Conservation (phyloP, 2,888 invertebrate genomes). For the Caenorhabditis sp. region DNA sequence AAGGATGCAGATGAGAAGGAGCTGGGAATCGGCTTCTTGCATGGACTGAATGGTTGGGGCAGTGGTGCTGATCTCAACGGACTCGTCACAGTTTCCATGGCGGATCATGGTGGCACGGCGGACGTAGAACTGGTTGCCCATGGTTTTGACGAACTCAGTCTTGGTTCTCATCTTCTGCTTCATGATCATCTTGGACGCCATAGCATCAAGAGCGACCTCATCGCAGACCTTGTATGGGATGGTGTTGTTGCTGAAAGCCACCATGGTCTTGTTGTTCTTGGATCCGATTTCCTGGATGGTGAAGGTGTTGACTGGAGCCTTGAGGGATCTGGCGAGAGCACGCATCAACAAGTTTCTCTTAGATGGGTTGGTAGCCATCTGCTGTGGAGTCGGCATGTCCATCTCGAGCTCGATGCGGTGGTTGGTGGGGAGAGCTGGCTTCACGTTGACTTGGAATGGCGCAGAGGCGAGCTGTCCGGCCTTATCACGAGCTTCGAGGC, state of each 20-base stretch:
- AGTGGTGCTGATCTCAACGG: constrained; percentile 66
- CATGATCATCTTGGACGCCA: constrained; percentile 70
- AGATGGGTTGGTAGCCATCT: constrained; percentile 57
- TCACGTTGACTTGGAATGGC: constrained; percentile 72
- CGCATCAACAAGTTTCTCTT: constrained; percentile 63
- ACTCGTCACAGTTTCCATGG: constrained; percentile 65
- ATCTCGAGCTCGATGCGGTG: constrained; percentile 69
- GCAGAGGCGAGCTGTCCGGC: constrained; percentile 70
- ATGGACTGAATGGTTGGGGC: constrained; percentile 67
- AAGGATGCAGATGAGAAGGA: constrained; percentile 88
- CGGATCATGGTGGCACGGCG: constrained; percentile 66
- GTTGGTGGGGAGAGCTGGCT: constrained; percentile 63
- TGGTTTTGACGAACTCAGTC: constrained; percentile 72
- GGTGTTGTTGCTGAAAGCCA: constrained; percentile 71
- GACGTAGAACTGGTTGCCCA: constrained; percentile 78
- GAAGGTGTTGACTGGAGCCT: constrained; percentile 43
- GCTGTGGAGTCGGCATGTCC: constrained; percentile 62
- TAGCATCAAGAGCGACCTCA: constrained; percentile 69
- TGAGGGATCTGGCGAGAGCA: constrained; percentile 62
- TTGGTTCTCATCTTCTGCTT: constrained; percentile 72
- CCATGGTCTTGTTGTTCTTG: constrained; percentile 63
- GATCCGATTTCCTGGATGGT: constrained; percentile 63
- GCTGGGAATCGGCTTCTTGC: constrained; percentile 88
- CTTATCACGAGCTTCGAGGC: constrained; percentile 79
- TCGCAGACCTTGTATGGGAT: constrained; percentile 71